Conservation (phyloP, 2,797 vertebrate genomes). For the Rhinogobio ventralis region DNA sequence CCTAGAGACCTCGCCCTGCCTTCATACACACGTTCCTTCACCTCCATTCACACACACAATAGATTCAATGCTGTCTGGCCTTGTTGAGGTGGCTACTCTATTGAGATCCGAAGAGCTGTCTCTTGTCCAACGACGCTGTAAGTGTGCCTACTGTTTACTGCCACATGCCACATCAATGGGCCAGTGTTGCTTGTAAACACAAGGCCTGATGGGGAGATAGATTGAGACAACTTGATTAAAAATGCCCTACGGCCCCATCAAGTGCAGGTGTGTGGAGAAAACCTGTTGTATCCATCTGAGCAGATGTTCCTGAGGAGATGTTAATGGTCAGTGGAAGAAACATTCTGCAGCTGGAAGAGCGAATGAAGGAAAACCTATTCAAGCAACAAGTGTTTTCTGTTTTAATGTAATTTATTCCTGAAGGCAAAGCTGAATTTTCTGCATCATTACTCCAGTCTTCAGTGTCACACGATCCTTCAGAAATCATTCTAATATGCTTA, state of each 20-base stretch:
- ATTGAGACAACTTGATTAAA: constrained; percentile 54
- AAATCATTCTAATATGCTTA: background rate
- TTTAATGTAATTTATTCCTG: background rate
- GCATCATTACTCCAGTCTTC: background rate
- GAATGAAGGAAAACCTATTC: background rate
- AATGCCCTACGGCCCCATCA: constrained; percentile 53
- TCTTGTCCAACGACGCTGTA: constrained; percentile 55
- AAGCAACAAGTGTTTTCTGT: no score
- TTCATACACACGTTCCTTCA: constrained; percentile 50
- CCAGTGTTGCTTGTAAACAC: constrained; percentile 63
- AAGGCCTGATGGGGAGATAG: constrained; percentile 53
- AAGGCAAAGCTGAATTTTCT: background rate
- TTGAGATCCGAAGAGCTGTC: constrained; percentile 46
- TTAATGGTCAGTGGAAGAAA: background rate
- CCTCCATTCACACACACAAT: constrained; percentile 63
- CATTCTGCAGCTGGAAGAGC: background rate
- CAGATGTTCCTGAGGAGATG: constrained; percentile 47
- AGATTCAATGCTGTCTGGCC: constrained; percentile 49
- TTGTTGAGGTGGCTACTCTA: constrained; percentile 38
- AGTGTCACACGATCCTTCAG: background rate
- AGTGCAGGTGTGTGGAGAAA: constrained; percentile 60
- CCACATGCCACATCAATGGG: constrained; percentile 63
- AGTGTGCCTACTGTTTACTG: constrained; percentile 66
- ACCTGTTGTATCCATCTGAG: constrained; percentile 47
- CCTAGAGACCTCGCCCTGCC: constrained; percentile 33